Evolutionary conservation across 2,113 vertebrate species (phyloP).

Genomic region (Engraulis encrasicolus): DNA sequence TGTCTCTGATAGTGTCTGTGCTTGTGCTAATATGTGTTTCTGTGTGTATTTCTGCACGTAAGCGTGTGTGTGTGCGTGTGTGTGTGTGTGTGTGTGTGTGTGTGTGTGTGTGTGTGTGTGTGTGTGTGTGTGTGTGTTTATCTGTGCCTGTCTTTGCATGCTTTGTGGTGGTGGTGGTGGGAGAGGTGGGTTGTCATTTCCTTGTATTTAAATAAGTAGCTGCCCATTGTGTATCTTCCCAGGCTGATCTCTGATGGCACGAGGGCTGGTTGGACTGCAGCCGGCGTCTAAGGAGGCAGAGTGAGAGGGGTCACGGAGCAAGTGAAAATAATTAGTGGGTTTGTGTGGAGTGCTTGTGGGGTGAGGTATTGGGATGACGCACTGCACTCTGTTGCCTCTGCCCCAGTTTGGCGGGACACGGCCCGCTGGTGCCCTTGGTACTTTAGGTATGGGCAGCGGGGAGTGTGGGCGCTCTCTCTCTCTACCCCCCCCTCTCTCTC

Average conservation of each 20-base stretch:
- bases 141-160: not conserved
- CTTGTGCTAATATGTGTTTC: too few species aligned
- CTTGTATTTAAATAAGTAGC: not conserved
- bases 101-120: not conserved
- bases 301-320: not conserved
- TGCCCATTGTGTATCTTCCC: not conserved
- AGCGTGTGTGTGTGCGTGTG: not conserved
- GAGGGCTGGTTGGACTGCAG: not conserved
- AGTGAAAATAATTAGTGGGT: not conserved
- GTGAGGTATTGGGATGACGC: slow-evolving; percentile 14
- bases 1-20: too few species aligned
- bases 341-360: not conserved
- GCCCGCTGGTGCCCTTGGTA: not conserved
- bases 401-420: not conserved
- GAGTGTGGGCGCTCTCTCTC: not conserved
- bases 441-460: not conserved
- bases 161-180: too few species aligned
- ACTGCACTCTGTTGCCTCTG: too few species aligned
- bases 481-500: not conserved
- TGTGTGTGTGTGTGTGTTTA: not conserved
- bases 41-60: too few species aligned
- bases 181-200: not conserved
- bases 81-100: slow-evolving; percentile 1
- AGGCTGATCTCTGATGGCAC: not conserved
- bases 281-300: not conserved